phyloP scores from a whole-genome alignment of 2,797 vertebrate genomes.

The Pseudochirops cupreus region DNA sequence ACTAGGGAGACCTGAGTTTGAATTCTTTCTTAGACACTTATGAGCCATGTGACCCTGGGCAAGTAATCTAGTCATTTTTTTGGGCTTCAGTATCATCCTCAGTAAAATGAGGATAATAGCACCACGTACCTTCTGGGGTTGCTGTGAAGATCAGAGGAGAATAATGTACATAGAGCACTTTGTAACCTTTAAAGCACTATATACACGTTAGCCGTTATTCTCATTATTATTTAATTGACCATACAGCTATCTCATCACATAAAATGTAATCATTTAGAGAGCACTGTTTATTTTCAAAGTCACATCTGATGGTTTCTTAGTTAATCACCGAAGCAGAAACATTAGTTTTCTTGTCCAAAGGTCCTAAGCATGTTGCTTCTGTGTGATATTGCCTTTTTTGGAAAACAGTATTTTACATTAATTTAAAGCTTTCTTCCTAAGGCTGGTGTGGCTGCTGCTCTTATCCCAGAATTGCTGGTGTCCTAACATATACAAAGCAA shows the following conservation, averaged over 20 bases:
- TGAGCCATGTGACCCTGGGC: not conserved
- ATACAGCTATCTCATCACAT: not conserved
- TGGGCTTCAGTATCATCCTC: not conserved
- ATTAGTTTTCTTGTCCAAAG: constrained; percentile 10
- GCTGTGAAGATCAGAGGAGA: not conserved
- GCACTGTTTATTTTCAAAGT: not conserved
- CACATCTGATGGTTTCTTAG: constrained; percentile 34
- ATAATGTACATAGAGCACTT: not conserved
- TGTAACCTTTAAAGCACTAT: not conserved
- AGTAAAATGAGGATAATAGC: not conserved
- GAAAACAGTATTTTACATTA: not conserved
- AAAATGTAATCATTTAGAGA: not conserved
- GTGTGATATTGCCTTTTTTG: not conserved
- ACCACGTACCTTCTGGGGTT: not conserved
- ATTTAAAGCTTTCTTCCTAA: not conserved
- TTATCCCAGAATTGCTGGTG: not conserved
- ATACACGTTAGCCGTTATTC: not conserved
- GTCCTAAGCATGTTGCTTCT: not conserved
- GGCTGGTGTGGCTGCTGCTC: not conserved
- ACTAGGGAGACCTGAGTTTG: not conserved
- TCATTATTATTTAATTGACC: not conserved
- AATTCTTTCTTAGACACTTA: not conserved
- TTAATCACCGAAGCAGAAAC: constrained; percentile 25
- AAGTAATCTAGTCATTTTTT: not conserved
- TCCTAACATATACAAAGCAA: not conserved